Base-by-base conservation (phyloP, 2,888 invertebrate species). In the Drosophila kanekoi region DNA sequence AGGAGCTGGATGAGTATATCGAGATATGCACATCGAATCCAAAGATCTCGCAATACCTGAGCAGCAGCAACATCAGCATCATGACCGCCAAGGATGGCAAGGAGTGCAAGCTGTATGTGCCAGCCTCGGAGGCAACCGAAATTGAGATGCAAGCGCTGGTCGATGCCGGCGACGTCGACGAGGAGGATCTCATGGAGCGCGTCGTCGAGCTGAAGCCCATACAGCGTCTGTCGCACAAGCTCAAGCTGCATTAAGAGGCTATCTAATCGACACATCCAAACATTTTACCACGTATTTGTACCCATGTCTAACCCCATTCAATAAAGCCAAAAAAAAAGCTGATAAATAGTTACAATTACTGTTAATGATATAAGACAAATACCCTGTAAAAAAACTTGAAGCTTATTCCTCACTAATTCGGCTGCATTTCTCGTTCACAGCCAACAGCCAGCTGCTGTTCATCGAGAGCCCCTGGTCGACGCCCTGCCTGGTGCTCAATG, bases 391-490 rank as follows among this genome's bases (percentile, higher is more conserved):
- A 14, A 13, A n/a, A 13, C 8, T 13, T 4, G 23, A 11, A 23
- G 3, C 38, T 23, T 38, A 23, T 23, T 11, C 18, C 33, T 16
- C n/a, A 14, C 51, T 66, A 51, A 63, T 35, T 9, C 4, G 6
- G 6, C 0, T 10, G 8, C 9, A 18, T 41, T 37, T 66, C 13
- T 75, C 6, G 13, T 40, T 20, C 51, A 5, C 70, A 89, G 88
- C 68, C 54, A 52, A 20, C 68, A 60, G 77, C 58, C 78, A 89
- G 45, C 81, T 92, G 49, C 79, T 89, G 41, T 93, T 92, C 78
- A 91, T 93, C 43, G 92, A 92, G 81, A 92, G 91, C 57, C 93
- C 93, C 10, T 93, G 93, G 93, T 89, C 92, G 38, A 93, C 93
- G 35, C 92, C 92, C 2, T 93, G 93, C 45, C 84, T 93, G 32